Evolutionary conservation across 2,888 invertebrate species (phyloP).

Genomic region (Stegana nigrithorax): DNA sequence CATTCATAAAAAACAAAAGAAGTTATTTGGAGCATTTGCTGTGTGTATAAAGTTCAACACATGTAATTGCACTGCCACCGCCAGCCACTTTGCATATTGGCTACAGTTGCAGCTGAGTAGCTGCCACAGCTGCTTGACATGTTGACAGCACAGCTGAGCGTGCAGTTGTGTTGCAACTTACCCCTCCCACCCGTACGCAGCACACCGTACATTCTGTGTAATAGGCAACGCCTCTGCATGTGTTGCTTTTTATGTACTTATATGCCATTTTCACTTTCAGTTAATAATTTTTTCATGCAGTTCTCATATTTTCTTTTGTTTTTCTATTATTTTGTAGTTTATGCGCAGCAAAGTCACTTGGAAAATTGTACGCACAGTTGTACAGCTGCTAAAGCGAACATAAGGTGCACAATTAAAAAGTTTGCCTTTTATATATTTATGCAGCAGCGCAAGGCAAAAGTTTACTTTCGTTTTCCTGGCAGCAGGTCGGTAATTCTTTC

Average conservation of each 20-base stretch:
- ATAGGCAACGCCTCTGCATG: neutral
- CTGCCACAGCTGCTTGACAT: too few species aligned
- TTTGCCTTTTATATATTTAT: neutral
- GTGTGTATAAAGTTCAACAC: too few species aligned
- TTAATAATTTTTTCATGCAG: neutral
- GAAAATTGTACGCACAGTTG: neutral
- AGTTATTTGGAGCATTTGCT: too few species aligned
- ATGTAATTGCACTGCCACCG: too few species aligned
- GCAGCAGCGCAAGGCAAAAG: neutral
- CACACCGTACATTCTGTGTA: neutral
- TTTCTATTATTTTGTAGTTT: neutral
- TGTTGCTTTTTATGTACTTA: neutral
- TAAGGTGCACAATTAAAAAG: conserved; percentile 1
- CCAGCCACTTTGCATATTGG: too few species aligned
- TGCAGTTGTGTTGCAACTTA: neutral
- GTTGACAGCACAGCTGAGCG: too few species aligned
- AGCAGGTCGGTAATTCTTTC: neutral
- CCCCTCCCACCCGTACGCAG: neutral
- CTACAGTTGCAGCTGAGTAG: too few species aligned
- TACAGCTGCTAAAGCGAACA: neutral
- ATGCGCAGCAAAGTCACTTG: too few species aligned
- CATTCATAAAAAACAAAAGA: too few species aligned
- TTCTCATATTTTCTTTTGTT: neutral
- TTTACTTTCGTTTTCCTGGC: neutral
- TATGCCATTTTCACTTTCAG: neutral